Percentiles rank a stretch among this genome's conserved stretches.
Conservation (phyloP, 2,113 vertebrate species). For the Pseudopipra pipra region DNA sequence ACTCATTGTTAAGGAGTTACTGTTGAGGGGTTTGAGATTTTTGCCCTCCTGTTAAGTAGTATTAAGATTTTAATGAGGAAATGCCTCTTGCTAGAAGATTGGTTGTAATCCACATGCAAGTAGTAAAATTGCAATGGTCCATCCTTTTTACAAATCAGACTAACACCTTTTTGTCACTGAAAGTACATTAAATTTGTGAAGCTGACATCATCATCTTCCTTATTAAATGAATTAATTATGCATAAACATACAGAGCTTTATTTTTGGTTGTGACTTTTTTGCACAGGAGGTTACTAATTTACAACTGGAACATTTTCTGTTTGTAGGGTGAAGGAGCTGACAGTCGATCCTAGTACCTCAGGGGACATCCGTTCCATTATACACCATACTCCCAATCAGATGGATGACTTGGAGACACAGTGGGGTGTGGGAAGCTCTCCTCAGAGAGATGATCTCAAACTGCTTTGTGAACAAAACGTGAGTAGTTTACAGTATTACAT, state of each 20-base stretch:
- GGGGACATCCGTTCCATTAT: constrained; percentile 82
- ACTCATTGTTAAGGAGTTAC: neutral
- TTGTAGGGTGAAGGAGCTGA: constrained; percentile 88
- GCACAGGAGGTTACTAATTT: neutral
- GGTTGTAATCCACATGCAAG: neutral
- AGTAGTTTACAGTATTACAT: constrained; percentile 56
- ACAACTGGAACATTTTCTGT: constrained; percentile 10
- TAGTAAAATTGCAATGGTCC: neutral
- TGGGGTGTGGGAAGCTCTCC: constrained; percentile 98
- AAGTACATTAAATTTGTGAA: constrained; percentile 52
- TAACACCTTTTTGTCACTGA: neutral
- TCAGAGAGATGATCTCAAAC: constrained; percentile 96
- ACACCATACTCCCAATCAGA: constrained; percentile 83
- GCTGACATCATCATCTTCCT: constrained; percentile 69
- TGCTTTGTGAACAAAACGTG: constrained; percentile 98
- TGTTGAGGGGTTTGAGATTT: neutral
- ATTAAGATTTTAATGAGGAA: neutral
- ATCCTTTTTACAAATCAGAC: neutral
- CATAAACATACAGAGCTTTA: constrained; percentile 18
- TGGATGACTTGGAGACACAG: constrained; percentile 92
- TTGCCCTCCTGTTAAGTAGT: neutral
- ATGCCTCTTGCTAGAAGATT: neutral
- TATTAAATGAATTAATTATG: constrained; percentile 5
- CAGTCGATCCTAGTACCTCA: constrained; percentile 72
- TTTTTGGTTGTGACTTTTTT: neutral